Evolutionary conservation across 2,888 invertebrate genomes (phyloP).

Genomic region (Tetragonisca angustula): DNA sequence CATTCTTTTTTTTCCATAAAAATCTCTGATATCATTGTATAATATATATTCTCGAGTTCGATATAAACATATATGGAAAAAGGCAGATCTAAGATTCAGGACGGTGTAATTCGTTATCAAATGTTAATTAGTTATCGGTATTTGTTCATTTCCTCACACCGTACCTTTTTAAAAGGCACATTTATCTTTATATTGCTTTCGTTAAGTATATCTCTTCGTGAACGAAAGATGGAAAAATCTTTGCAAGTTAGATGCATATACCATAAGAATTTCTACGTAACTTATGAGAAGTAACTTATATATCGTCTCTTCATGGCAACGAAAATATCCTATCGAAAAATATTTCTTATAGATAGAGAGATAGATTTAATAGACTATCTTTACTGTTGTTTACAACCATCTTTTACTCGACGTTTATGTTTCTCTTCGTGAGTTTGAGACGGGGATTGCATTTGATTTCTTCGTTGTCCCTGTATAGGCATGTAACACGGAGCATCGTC

Average conservation of each 20-base stretch:
- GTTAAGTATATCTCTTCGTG: background rate
- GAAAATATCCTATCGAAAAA: slow-evolving; percentile 21
- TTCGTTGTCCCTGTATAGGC: slow-evolving; percentile 91
- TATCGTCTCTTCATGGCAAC: slow-evolving; percentile 43
- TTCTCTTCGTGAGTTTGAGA: slow-evolving; percentile 88
- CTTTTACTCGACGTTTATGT: slow-evolving; percentile 86
- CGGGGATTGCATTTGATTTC: slow-evolving; percentile 83
- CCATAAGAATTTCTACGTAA: background rate
- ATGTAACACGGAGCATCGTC: slow-evolving; percentile 89
- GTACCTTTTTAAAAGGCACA: slow-evolving; percentile 66
- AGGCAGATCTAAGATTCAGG: slow-evolving; percentile 57
- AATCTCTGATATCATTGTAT: slow-evolving; percentile 26
- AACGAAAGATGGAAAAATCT: background rate
- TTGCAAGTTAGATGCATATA: background rate
- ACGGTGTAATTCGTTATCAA: slow-evolving; percentile 58
- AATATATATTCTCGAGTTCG: slow-evolving; percentile 14
- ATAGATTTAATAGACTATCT: slow-evolving; percentile 7
- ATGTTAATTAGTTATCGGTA: background rate
- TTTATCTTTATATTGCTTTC: slow-evolving; percentile 36
- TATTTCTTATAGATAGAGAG: slow-evolving; percentile 14
- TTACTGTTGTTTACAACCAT: slow-evolving; percentile 88
- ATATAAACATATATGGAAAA: slow-evolving; percentile 30
- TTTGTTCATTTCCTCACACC: slow-evolving; percentile 32
- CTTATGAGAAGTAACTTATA: slow-evolving; percentile 21
- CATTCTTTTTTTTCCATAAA: slow-evolving; percentile 19